These are phyloP conservation scores for Zapus hudsonius DNA, from an alignment of 2,113 vertebrate genomes.

Conservation along the genomic window DNA sequence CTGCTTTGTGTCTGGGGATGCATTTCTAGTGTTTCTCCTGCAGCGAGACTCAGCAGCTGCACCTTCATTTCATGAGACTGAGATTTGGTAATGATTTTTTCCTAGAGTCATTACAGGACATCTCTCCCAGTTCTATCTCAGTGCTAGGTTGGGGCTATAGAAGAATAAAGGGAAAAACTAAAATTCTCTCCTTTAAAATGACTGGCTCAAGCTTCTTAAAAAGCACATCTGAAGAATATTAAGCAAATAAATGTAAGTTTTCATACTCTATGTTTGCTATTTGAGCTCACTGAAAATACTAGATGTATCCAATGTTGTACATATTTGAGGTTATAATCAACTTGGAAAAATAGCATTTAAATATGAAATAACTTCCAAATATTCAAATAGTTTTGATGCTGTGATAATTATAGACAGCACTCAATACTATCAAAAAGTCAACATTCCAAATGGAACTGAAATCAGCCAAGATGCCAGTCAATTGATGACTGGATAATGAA, in stretches of 20 bases:
- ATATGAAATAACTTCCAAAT: not conserved
- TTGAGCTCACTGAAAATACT: not conserved
- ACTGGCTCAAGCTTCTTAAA: not conserved
- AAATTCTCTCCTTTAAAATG: not conserved
- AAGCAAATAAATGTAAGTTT: not conserved
- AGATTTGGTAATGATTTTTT: constrained; percentile 16
- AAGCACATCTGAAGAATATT: not conserved
- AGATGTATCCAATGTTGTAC: not conserved
- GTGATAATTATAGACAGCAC: not conserved
- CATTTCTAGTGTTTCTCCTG: not conserved
- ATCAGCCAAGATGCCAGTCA: too few species aligned
- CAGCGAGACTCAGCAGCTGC: not conserved
- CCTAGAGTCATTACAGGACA: not conserved
- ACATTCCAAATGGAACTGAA: not conserved
- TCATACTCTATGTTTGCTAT: not conserved
- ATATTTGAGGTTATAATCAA: not conserved
- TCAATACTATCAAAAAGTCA: not conserved
- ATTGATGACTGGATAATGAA: too few species aligned
- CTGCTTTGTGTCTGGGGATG: constrained; percentile 9
- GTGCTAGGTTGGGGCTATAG: not conserved
- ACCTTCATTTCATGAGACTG: not conserved
- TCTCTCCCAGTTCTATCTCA: not conserved
- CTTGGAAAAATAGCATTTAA: constrained; percentile 16
- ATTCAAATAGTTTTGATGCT: not conserved
- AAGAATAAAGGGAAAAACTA: not conserved